These are phyloP conservation scores for Merodon equestris DNA, from an alignment of 2,888 invertebrate genomes.

Conservation along the genomic window DNA sequence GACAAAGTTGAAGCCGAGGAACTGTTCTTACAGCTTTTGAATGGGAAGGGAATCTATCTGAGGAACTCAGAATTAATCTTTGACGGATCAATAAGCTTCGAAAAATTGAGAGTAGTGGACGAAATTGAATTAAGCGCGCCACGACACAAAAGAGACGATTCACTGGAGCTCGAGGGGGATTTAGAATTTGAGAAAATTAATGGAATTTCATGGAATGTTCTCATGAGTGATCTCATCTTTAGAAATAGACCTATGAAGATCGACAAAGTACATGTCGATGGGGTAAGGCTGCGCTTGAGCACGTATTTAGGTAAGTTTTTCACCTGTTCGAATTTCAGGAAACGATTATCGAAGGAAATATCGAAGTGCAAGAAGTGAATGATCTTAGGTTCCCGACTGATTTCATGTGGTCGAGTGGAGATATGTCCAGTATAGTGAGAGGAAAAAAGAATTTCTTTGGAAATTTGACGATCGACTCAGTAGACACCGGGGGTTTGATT, in stretches of 20 bases:
- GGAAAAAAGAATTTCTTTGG: conserved; percentile 80
- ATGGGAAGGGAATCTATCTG: conserved; percentile 73
- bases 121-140: conserved; percentile 38
- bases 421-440: conserved; percentile 75
- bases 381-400: conserved; percentile 80
- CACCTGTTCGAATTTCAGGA: conserved; percentile 72
- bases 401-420: conserved; percentile 78
- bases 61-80: conserved; percentile 72
- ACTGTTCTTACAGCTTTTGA: conserved; percentile 74
- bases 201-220: conserved; percentile 78
- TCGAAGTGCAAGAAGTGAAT: conserved; percentile 77
- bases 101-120: conserved; percentile 70
- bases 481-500: conserved; percentile 77
- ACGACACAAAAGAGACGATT: conserved; percentile 49
- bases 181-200: conserved; percentile 78
- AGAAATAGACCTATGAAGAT: conserved; percentile 77
- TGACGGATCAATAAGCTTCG: conserved; percentile 72
- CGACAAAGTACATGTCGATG: conserved; percentile 78
- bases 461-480: conserved; percentile 74
- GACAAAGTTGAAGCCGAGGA: conserved; percentile 73
- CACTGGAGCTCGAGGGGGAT: conserved; percentile 70
- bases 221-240: conserved; percentile 79
- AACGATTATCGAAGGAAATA: conserved; percentile 72
- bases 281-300: conserved; percentile 76
- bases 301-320: too few species aligned